Percentiles rank a stretch among this genome's conserved stretches.
Evolutionary conservation across 35 echinoderm and acorn worm species (phyloP).

Genomic region (Chiridota heheva): DNA sequence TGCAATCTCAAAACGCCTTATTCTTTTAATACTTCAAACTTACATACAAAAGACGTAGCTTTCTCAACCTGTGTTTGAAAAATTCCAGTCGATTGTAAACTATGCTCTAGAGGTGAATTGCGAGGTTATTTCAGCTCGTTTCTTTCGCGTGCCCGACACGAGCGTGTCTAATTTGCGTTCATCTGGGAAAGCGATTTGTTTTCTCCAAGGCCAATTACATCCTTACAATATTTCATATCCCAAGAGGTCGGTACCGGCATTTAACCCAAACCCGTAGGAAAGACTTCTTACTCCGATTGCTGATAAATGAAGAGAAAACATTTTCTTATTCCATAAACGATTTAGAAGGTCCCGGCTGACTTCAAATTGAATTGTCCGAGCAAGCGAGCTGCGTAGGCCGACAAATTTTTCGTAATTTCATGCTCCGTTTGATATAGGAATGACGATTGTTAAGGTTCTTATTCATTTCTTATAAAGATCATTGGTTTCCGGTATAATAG

Average conservation of each 20-base stretch:
- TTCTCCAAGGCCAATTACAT: slow-evolving; percentile 46
- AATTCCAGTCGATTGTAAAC: no score
- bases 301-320: slow-evolving; percentile 27
- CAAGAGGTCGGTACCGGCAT: slow-evolving; percentile 29
- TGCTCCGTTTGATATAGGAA: no score
- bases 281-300: slow-evolving; percentile 38
- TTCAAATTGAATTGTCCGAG: slow-evolving; percentile 40
- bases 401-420: slow-evolving; percentile 54
- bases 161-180: slow-evolving; percentile 20
- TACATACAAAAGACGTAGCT: no score
- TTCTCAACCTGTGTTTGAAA: no score
- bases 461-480: no score
- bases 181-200: slow-evolving; percentile 48
- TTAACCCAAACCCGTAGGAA: slow-evolving; percentile 20
- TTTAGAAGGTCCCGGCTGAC: slow-evolving; percentile 45
- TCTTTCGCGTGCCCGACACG: slow-evolving; percentile 35
- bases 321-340: slow-evolving; percentile 47
- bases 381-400: no score
- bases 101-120: slow-evolving; percentile 3
- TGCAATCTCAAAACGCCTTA: no score
- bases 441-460: no score
- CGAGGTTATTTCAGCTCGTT: not conserved
- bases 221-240: slow-evolving; percentile 27
- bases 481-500: no score
- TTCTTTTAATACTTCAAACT: no score